Percentiles rank a stretch among this genome's conserved stretches.
Conservation (phyloP, 2,113 vertebrate genomes). For the Hemicordylus capensis region DNA sequence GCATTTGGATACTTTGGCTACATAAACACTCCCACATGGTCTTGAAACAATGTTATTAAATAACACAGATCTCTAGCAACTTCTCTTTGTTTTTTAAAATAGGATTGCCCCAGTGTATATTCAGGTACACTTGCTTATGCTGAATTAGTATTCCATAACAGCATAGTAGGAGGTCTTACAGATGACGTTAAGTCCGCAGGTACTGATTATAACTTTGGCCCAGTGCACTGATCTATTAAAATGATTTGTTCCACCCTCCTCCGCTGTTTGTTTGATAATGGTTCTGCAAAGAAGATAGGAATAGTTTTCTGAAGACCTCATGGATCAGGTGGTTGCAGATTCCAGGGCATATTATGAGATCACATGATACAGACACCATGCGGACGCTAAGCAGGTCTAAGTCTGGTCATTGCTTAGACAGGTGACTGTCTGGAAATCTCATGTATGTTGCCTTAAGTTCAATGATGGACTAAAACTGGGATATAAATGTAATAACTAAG, state of each 20-base stretch:
- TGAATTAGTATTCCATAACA: neutral
- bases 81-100: neutral
- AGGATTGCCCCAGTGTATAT: neutral
- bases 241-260: neutral
- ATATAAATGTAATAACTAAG: too few species aligned
- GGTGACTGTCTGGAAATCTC: too few species aligned
- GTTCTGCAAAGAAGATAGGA: neutral
- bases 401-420: too few species aligned
- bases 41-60: neutral
- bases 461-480: too few species aligned
- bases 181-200: neutral
- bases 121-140: neutral
- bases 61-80: neutral
- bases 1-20: neutral
- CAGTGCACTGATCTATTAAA: neutral
- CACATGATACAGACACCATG: too few species aligned
- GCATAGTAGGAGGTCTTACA: neutral
- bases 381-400: too few species aligned
- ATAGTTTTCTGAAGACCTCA: neutral
- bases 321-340: neutral
- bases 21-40: neutral
- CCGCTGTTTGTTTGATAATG: neutral
- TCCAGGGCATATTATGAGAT: too few species aligned
- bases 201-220: neutral
- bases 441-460: too few species aligned